Base-by-base conservation (phyloP, 2,888 invertebrate genomes). In the Tenthredo mesomela region DNA sequence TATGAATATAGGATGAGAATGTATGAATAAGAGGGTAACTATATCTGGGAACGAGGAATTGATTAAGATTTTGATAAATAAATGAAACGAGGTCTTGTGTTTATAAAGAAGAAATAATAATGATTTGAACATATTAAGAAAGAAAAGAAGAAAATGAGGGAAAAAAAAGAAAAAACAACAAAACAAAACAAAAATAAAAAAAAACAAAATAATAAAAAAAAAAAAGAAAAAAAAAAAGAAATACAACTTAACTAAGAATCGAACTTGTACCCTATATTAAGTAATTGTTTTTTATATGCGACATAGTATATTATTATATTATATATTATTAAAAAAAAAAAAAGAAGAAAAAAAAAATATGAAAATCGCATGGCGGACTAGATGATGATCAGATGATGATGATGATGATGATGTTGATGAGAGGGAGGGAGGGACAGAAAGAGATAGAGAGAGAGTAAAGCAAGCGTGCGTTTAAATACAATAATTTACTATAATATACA, bases 251-350 rank as follows among this genome's bases (percentile, higher is more conserved):
- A 89, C 87, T 89, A 90, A 90, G 89, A 86, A 90, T 90, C 90
- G 91, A 92, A 91, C 91, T 91, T 92, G 91, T 92, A 92, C 89
- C 91, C 91, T 92, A 92, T 85, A 89, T 88, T 92, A 92, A 91
- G 92, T 92, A 91, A 92, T 92, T 92, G 92, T 92, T 92, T 92
- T 91, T 92, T 92, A 92, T 91, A 92, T 92, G 92, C 91, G 90
- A 91, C 88, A 91, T 92, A 92, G 91, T 91, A 91, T 92, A 92
- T 92, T 90, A 90, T 90, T 90, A 91, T 89, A 91, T 91, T 91
- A 91, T 89, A 90, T 88, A 86, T 87, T 87, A 91, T 90, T 89
- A 90, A 87, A 86, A 88, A 87, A 80, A 80, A 85, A 87, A 84
- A 71, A 84, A 77, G 33, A 54, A 65, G 78, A 54, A 75, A 40